Evolutionary conservation across 2,888 invertebrate genomes (phyloP), one percentile per base, ranked within the genome.

Genomic region (Tuta absoluta): DNA sequence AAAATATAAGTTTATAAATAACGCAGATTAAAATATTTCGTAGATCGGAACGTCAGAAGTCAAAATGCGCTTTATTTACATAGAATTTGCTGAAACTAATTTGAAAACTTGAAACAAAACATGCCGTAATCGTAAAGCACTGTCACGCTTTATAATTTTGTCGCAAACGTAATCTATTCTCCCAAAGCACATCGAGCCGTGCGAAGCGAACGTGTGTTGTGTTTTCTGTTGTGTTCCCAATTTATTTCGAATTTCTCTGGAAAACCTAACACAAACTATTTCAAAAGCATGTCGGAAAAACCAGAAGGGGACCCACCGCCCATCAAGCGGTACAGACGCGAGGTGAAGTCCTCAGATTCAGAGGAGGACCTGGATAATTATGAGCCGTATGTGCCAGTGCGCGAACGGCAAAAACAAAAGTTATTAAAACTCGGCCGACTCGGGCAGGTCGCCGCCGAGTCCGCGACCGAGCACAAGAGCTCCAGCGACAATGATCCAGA

Each of bases 311-410:
- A 73, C 3, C 77, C 77, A 17, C 88, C 92, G 14, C 87, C 92
- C 0, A 62, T 89, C 0, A 93, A 95, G 83, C 91, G 93, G 2
- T 95, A 95, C 74, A 92, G 95, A 60, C 93, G 93, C 23, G 93
- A 93, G 21, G 93, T 93, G 53, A 92, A 92, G 21, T 93, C 92
- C 0, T 93, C 94, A 12, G 93, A 93, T 17, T 93, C 94, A 0
- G 93, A 94, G 10, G 91, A 91, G 68, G 93, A 93, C 48, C 89
- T 93, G 0, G 95, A 95, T 74, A 95, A 95, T 23, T 99, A 98
- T 82, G 95, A 96, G 11, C 98, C 98, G 0, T 99, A 99, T 77
- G 93, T 99, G 1, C 97, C 99, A 0, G 95, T 99, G 0, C 98
- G 97, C 80, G 97, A 98, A 77, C 93, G 98, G 11, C 96, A 96